A percentile compares a stretch with the other conserved stretches of the same genome.
These are phyloP conservation scores for Tachystola acroxantha DNA, from an alignment of 2,888 invertebrate species.

Conservation along the genomic window DNA sequence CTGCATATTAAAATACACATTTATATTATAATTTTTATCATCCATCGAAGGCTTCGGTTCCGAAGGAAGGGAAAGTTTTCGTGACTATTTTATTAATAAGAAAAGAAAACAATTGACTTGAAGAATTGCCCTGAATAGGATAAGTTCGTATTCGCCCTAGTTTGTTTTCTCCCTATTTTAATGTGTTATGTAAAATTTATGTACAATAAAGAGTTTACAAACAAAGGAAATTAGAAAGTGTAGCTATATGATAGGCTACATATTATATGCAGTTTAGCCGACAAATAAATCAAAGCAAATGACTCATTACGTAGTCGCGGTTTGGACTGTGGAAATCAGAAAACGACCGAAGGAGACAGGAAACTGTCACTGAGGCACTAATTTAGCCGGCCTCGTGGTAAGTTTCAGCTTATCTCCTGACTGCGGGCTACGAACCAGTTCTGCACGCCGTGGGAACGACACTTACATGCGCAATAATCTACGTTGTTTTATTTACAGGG, in stretches of 20 bases:
- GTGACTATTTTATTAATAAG: too few species aligned
- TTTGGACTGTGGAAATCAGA: conserved; percentile 32
- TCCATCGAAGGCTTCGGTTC: too few species aligned
- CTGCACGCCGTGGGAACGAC: conserved; percentile 72
- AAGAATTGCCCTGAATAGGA: too few species aligned
- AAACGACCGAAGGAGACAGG: conserved; percentile 54
- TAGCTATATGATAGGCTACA: conserved; percentile 1
- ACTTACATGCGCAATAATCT: conserved; percentile 62
- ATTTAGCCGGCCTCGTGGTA: conserved; percentile 62
- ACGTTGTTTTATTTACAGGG: conserved; percentile 65
- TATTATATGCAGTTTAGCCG: too few species aligned
- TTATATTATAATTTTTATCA: too few species aligned
- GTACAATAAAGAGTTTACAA: too few species aligned
- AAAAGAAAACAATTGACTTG: too few species aligned
- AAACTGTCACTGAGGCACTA: conserved; percentile 69
- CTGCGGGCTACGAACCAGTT: conserved; percentile 63
- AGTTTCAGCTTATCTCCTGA: conserved; percentile 68
- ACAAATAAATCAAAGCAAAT: conserved; percentile 12
- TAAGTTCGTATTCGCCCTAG: too few species aligned
- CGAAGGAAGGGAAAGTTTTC: too few species aligned
- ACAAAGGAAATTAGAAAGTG: neutral
- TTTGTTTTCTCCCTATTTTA: too few species aligned
- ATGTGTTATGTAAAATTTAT: too few species aligned
- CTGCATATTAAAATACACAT: too few species aligned
- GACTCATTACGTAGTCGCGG: conserved; percentile 15